These are phyloP conservation scores for Tangara arthus DNA, from an alignment of 2,797 vertebrate genomes.

Conservation along the genomic window DNA sequence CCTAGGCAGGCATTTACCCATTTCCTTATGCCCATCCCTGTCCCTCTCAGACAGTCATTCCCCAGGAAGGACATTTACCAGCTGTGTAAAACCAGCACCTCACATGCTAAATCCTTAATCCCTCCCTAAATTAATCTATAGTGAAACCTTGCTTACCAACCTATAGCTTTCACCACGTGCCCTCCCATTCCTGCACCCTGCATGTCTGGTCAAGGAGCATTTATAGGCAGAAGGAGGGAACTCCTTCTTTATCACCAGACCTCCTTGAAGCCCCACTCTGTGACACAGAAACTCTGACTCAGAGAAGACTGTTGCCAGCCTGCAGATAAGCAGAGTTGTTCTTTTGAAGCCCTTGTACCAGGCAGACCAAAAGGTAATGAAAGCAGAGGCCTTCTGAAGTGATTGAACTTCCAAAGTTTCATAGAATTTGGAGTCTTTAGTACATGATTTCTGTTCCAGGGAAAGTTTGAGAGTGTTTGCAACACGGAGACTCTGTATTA, in stretches of 20 bases:
- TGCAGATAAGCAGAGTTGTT: background rate
- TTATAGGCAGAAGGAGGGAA: background rate
- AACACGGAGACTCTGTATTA: background rate
- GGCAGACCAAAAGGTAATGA: background rate
- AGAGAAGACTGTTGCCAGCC: background rate
- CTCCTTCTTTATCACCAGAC: background rate
- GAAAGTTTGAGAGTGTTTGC: background rate
- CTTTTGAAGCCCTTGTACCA: background rate
- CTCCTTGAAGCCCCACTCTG: background rate
- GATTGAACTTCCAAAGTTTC: background rate
- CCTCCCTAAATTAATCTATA: background rate
- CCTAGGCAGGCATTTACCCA: background rate
- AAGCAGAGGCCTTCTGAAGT: background rate
- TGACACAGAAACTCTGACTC: background rate
- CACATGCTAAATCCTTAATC: background rate
- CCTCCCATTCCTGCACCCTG: background rate
- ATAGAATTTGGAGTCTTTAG: background rate
- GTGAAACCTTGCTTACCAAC: background rate
- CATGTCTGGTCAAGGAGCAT: background rate
- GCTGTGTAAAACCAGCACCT: background rate
- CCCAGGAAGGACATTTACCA: background rate
- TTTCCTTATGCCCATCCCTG: background rate
- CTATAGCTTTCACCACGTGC: background rate
- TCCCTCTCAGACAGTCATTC: background rate
- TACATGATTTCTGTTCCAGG: background rate